These are phyloP conservation scores for Saiga tatarica DNA, from an alignment of 2,113 vertebrate species.

Conservation along the genomic window DNA sequence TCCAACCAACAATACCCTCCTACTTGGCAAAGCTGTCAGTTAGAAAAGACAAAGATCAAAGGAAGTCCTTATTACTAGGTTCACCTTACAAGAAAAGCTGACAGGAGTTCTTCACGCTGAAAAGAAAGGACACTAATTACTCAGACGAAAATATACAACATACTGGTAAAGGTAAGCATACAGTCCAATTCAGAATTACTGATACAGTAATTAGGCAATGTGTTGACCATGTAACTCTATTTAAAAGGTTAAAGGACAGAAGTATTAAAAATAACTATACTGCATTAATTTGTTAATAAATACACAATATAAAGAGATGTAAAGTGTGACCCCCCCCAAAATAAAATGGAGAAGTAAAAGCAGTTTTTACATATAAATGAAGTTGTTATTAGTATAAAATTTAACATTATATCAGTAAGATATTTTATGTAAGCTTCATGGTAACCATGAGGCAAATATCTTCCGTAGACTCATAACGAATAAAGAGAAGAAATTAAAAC, in stretches of 20 bases:
- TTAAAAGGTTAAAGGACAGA: neutral
- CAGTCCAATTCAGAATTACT: neutral
- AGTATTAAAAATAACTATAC: neutral
- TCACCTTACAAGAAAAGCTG: neutral
- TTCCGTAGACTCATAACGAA: neutral
- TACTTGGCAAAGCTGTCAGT: neutral
- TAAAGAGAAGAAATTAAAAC: neutral
- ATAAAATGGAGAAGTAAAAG: neutral
- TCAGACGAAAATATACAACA: neutral
- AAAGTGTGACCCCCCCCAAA: neutral
- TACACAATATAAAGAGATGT: neutral
- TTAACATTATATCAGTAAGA: neutral
- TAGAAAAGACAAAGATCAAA: neutral
- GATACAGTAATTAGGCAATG: neutral
- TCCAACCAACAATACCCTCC: neutral
- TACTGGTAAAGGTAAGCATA: neutral
- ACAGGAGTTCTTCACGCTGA: neutral
- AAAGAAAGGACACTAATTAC: neutral
- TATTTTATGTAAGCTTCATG: neutral
- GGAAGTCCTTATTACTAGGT: neutral
- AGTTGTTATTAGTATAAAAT: neutral
- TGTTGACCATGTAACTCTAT: neutral
- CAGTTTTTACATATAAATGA: neutral
- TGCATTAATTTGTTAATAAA: neutral
- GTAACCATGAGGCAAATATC: neutral